A percentile compares a stretch with the other conserved stretches of the same genome.
phyloP scores from a whole-genome alignment of 2,797 vertebrate genomes.

The Yasuhikotakia modesta region DNA sequence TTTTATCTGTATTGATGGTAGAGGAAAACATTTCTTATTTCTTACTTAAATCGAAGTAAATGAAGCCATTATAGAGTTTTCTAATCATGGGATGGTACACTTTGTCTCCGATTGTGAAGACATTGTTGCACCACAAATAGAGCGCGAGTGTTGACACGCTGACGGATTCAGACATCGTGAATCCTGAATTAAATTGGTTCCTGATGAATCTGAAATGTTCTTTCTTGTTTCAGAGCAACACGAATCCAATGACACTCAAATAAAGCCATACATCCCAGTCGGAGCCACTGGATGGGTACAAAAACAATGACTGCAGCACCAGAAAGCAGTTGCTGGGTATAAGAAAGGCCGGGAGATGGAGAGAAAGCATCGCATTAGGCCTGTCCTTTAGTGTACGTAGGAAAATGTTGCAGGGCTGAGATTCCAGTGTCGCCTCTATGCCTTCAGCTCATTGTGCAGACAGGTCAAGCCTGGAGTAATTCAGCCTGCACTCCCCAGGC shows the following conservation, averaged over 20 bases:
- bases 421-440: constrained; percentile 69
- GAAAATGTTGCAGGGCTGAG: constrained; percentile 73
- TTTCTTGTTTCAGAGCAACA: constrained; percentile 75
- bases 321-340: constrained; percentile 69
- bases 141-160: constrained; percentile 68
- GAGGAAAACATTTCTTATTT: constrained; percentile 54
- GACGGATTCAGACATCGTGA: constrained; percentile 78
- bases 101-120: constrained; percentile 58
- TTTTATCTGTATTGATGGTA: constrained; percentile 21
- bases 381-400: constrained; percentile 75
- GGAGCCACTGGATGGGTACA: constrained; percentile 69
- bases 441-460: constrained; percentile 77
- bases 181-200: constrained; percentile 81
- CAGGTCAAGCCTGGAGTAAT: constrained; percentile 75
- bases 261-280: constrained; percentile 78
- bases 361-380: constrained; percentile 67
- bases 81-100: constrained; percentile 70
- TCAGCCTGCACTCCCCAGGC: constrained; percentile 70
- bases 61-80: constrained; percentile 66
- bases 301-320: constrained; percentile 77
- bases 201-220: constrained; percentile 79
- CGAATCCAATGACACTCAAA: constrained; percentile 81
- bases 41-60: constrained; percentile 63
- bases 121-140: constrained; percentile 65
- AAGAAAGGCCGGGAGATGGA: constrained; percentile 63